Conservation (phyloP, 30 jellyfish, hydroid and myxozoan species). For the Catostylus mosaicus region DNA sequence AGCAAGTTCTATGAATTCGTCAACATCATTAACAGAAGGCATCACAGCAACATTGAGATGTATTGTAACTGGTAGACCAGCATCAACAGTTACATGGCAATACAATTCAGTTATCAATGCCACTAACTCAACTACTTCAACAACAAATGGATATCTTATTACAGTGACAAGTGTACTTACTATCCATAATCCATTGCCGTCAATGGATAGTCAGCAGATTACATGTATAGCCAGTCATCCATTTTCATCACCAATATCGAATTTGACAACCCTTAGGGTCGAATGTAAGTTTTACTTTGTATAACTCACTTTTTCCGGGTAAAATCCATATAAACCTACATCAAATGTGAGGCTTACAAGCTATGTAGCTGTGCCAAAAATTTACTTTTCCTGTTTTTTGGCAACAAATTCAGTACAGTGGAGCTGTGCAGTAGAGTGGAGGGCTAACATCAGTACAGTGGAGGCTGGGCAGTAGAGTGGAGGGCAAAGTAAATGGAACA, state of each 20-base stretch:
- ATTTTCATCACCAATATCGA: not conserved
- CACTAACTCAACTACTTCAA: not conserved
- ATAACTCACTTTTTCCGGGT: not conserved
- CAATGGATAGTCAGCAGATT: not conserved
- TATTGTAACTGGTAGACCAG: constrained; percentile 22
- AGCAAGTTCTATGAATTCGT: not conserved
- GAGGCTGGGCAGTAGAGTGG: too few species aligned
- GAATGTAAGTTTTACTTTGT: not conserved
- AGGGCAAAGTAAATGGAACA: too few species aligned
- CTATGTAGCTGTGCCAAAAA: too few species aligned
- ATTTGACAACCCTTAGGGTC: not conserved
- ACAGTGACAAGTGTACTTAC: not conserved
- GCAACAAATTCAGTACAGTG: too few species aligned
- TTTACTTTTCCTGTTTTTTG: too few species aligned
- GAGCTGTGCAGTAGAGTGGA: too few species aligned
- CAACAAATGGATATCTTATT: not conserved
- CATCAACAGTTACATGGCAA: constrained; percentile 8
- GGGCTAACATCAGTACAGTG: too few species aligned
- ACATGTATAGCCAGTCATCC: constrained; percentile 4
- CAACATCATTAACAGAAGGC: constrained; percentile 6
- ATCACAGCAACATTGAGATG: not conserved
- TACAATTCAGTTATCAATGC: constrained; percentile 1
- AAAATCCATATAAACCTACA: too few species aligned
- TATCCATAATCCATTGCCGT: not conserved
- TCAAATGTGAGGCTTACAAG: too few species aligned